These are phyloP conservation scores for Ptilonorhynchus violaceus DNA, from an alignment of 2,113 vertebrate species.

Conservation along the genomic window DNA sequence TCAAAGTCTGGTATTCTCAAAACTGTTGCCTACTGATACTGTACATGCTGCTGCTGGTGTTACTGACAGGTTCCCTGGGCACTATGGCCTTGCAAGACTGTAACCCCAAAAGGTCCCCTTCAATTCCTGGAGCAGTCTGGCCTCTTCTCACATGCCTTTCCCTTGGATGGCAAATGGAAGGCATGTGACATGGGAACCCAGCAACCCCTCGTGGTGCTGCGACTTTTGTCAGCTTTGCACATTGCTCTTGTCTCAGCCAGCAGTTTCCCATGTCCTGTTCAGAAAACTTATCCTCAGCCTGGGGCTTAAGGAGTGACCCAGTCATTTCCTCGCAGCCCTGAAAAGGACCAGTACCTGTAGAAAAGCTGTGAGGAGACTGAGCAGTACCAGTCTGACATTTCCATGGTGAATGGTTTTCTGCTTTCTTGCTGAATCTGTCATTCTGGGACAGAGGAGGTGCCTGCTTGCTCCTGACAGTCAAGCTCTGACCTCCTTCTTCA, in stretches of 20 bases:
- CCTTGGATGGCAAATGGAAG: neutral
- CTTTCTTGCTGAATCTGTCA: neutral
- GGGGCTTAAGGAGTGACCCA: neutral
- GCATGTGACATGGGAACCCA: neutral
- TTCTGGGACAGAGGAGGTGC: neutral
- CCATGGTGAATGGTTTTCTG: neutral
- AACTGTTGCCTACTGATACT: neutral
- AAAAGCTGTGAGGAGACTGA: neutral
- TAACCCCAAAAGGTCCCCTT: neutral
- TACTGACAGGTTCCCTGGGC: neutral
- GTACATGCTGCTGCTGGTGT: neutral
- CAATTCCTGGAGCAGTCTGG: neutral
- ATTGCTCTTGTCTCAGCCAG: neutral
- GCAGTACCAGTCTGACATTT: neutral
- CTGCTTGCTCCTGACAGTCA: neutral
- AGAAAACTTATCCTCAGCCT: neutral
- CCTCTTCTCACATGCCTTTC: neutral
- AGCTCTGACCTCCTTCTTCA: neutral
- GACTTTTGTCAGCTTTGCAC: neutral
- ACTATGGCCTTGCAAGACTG: neutral
- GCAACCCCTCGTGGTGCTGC: accelerated
- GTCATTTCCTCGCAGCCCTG: neutral
- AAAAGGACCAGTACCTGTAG: neutral
- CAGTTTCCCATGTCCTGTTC: neutral
- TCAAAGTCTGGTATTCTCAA: neutral